Evolutionary conservation across 2,797 vertebrate genomes (phyloP), one percentile per base, ranked within the genome.

Genomic region (Pelodytes ibericus): DNA sequence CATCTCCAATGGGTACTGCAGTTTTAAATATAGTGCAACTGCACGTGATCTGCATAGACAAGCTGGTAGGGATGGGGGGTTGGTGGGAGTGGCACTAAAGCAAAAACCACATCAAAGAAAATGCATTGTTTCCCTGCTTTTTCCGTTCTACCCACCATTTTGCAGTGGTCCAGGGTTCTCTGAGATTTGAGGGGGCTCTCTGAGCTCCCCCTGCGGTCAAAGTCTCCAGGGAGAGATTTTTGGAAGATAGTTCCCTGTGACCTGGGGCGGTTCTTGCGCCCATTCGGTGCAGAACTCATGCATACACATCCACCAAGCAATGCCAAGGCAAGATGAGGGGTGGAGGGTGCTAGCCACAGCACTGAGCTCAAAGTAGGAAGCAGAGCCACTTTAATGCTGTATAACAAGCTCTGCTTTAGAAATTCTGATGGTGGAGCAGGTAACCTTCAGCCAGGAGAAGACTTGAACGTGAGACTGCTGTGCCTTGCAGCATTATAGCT

Each of bases 281-380:
- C 95, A 91, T 95, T 95, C 95, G 93, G 90, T 95, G 95, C 96
- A 93, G 96, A 92, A 96, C 94, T 97, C 96, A 98, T 98, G 94
- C 96, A 96, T 92, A 94, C 95, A 93, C 95, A 96, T 94, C 91
- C 91, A 94, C 90, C 83, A 89, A 83, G 85, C 86, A 87, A 91
- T 90, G 91, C 89, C 86, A 84, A 88, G 82, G 88, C 90, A 90
- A 81, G 88, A 83, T 77, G 82, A 83, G 66, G 81, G 71, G 25
- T 36, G 30, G 56, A 60, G 61, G 51, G 68, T 30, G 67, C 41
- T 58, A 59, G 65, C 41, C 53, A 29, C 62, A 61, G 36, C 31
- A 58, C 71, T 18, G 41, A 61, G 31, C 64, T 60, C 27, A 64
- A 18, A 36, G 61, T 47, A 66, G 16, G 53, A 53, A 22, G 73